Percentiles rank a stretch among this genome's conserved stretches.
phyloP scores from a whole-genome alignment of 2,113 vertebrate species.

The Aviceda subcristata region DNA sequence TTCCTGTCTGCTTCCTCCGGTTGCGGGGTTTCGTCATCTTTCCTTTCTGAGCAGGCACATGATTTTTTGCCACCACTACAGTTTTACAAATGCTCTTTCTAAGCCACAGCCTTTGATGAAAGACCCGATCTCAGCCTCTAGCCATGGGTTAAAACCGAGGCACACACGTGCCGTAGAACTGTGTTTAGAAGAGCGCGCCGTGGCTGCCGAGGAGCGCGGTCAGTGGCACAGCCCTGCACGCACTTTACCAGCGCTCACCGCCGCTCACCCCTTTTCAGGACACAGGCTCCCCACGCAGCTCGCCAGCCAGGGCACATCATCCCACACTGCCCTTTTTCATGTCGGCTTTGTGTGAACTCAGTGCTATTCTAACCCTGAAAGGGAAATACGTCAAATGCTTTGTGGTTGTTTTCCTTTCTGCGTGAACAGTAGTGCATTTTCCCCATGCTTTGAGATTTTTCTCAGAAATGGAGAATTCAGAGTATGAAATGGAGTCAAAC shows the following conservation, averaged over 20 bases:
- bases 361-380: background rate
- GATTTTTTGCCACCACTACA: background rate
- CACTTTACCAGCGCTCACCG: rapidly evolving
- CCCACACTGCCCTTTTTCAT: background rate
- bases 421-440: background rate
- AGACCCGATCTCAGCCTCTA: background rate
- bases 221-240: background rate
- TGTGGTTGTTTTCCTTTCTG: background rate
- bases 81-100: background rate
- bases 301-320: background rate
- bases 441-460: background rate
- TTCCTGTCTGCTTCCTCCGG: background rate
- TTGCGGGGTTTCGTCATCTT: background rate
- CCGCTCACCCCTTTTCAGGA: background rate
- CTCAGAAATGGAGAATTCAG: background rate
- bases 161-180: background rate
- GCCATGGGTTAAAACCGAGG: background rate
- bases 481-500: background rate
- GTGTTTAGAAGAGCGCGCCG: background rate
- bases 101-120: background rate
- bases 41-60: background rate
- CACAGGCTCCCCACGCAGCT: background rate
- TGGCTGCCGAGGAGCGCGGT: background rate
- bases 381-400: background rate
- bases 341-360: background rate